Evolutionary conservation across 2,113 vertebrate species (phyloP), one percentile per base, ranked within the genome.

Genomic region (Helogale parvula): DNA sequence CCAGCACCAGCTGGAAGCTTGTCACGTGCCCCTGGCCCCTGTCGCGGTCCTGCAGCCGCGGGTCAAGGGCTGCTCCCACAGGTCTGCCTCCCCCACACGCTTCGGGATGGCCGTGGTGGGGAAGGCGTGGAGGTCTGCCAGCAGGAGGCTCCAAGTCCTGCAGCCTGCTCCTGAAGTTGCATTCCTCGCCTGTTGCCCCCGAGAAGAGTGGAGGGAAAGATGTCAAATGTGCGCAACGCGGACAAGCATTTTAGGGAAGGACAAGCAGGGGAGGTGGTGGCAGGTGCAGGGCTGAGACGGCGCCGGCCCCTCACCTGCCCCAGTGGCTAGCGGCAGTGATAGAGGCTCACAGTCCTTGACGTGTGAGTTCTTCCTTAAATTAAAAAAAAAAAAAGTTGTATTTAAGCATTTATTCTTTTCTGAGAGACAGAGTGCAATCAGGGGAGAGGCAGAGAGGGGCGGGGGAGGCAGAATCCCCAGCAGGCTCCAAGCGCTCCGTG

Each of bases 151-250:
- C 31, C 7, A 13, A 33, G 35, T 11, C 54, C 85, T 23, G 12
- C 2, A 0, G 10, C 9, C n/a, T 29, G 47, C 52, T 57, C 33
- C 7, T 27, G 0, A 33, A 89, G 0, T 27, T 33, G 38, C 29
- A 0, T 68, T 33, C 29, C 25, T 71, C 31, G 14, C 1, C 12
- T 31, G 1, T 1, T 17, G 9, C n/a, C 69, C 21, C 52, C 4
- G 5, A 50, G 17, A 25, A 38, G 66, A 2, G 19, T 7, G 66
- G 33, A n/a, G 23, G 23, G 12, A 5, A 25, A 29, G 57, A 21
- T 0, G 7, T 7, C 31, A 27, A 11, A 54, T 29, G 5, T 10
- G 3, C 1, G 12, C 7, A 3, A 54, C 17, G 1, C 0, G 3
- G 63, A 13, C 31, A 27, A 17, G 50, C 31, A 0, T 54, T 38